Base-by-base conservation (phyloP, 2,113 vertebrate species). In the Puffinus mauretanicus region DNA sequence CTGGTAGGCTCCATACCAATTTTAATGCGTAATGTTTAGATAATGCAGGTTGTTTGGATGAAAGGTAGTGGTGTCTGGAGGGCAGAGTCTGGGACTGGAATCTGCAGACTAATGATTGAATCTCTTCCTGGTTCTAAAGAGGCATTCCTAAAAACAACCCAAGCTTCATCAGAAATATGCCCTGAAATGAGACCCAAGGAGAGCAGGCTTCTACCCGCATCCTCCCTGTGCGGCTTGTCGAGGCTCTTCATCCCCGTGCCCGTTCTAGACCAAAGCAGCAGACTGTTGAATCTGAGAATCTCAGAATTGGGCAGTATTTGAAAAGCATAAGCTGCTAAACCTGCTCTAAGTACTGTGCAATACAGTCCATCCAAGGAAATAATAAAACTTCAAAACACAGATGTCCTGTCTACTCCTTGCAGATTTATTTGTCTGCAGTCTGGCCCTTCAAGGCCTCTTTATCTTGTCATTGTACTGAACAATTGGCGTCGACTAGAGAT, bases 371-470 rank as follows among this genome's bases (percentile, higher is more conserved):
- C 27, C 73, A 29, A 52, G 77, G 83, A 75, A 94, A 87, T 82
- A 93, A 90, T 61, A 76, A 88, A 94, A 76, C 92, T 95, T 93
- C 95, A 91, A 57, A 94, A 86, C 91, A 91, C 91, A 94, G 72
- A 66, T 95, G 94, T 88, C 86, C 88, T 47, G 72, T 92, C 94
- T 94, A 36, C 42, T 90, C 81, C 47, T 89, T 76, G 88, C 52
- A 71, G 89, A 97, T 96, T 91, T 94, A 94, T 97, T 83, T 88
- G 86, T 94, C 93, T 97, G 83, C 89, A 94, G 93, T 76, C 89
- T 91, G 93, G 77, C 89, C 93, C 58, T 89, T 97, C 73, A 72
- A 64, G 91, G 86, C 89, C 86, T 89, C 89, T 82, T 94, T 89
- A 72, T 92, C 78, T 94, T 95, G 82, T 86, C 76, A 57, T 82